Evolutionary conservation across 1,140 invertebrate species (phyloP).

Genomic region (Drosophila watanabei): DNA sequence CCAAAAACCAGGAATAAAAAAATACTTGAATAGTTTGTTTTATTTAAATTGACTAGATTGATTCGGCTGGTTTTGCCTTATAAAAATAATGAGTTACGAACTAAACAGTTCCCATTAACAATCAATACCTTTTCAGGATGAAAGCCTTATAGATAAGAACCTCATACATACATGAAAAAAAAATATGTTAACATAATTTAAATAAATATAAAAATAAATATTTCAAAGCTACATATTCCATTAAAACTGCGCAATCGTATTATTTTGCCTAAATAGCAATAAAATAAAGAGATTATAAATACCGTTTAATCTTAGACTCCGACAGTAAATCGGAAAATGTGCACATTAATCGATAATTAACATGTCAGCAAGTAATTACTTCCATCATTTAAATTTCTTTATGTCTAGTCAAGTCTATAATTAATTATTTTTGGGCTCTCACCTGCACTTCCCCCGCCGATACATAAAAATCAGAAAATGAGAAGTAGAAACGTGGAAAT

Average conservation of each 20-base stretch:
- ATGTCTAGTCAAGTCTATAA: slow-evolving; percentile 7
- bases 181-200: too few species aligned
- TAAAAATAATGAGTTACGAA: too few species aligned
- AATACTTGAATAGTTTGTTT: too few species aligned
- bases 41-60: too few species aligned
- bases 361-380: not conserved
- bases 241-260: not conserved
- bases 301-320: not conserved
- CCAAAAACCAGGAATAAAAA: too few species aligned
- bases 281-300: not conserved
- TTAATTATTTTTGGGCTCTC: slow-evolving; percentile 19
- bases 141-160: too few species aligned
- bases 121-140: too few species aligned
- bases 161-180: too few species aligned
- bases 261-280: not conserved
- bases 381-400: not conserved
- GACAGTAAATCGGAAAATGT: not conserved
- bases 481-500: not conserved
- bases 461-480: not conserved
- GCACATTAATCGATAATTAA: not conserved
- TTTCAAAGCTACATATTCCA: not conserved
- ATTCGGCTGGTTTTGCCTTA: too few species aligned
- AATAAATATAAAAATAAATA: too few species aligned
- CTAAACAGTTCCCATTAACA: too few species aligned
- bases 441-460: slow-evolving; percentile 24